Evolutionary conservation across 2,888 invertebrate genomes (phyloP).

Genomic region (Dryobotodes eremita): DNA sequence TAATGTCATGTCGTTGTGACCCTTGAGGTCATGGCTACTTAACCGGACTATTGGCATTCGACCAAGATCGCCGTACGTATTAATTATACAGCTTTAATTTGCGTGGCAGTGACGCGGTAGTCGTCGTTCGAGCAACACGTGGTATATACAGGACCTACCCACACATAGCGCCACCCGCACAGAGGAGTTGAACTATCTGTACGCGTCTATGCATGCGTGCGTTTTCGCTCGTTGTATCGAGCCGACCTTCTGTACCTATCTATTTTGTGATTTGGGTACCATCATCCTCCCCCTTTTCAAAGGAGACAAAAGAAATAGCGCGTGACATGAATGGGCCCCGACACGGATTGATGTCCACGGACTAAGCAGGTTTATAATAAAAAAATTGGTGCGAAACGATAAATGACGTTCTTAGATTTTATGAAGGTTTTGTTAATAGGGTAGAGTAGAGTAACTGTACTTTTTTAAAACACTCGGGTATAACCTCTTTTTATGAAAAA

Average conservation of each 20-base stretch:
- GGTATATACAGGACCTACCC: no score
- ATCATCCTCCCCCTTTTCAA: conserved; percentile 51
- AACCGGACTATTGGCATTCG: no score
- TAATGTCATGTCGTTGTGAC: no score
- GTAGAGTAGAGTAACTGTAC: background rate
- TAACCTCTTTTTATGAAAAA: conserved; percentile 6
- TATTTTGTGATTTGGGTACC: background rate
- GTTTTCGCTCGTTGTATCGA: background rate
- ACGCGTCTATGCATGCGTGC: background rate
- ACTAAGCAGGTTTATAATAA: conserved; percentile 65
- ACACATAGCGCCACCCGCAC: no score
- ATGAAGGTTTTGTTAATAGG: conserved; percentile 50
- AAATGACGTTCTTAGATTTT: conserved; percentile 59
- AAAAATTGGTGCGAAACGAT: conserved; percentile 54
- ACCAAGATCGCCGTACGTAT: no score
- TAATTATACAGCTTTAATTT: no score
- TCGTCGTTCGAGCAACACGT: no score
- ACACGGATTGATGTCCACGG: conserved; percentile 67
- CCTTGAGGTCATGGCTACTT: no score
- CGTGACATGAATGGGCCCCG: conserved; percentile 70
- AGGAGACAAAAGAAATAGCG: conserved; percentile 73
- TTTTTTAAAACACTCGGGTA: background rate
- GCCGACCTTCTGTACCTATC: background rate
- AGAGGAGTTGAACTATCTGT: no score
- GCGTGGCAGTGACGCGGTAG: no score